Base-by-base conservation (phyloP, 2,888 invertebrate species). In the Parnassius glacialis region DNA sequence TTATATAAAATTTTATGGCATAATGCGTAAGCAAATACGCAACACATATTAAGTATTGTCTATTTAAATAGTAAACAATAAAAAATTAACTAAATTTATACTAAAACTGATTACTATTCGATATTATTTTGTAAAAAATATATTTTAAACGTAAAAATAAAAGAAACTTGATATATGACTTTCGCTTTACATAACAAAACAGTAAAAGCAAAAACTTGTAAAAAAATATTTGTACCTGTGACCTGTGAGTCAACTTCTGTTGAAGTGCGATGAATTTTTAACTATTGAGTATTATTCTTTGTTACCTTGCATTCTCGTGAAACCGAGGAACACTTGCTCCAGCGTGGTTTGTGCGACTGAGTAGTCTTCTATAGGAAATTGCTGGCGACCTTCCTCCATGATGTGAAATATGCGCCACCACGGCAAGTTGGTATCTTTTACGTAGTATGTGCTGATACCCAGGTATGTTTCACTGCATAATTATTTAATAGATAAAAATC, bases 331-430 rank as follows among this genome's bases (percentile, higher is more conserved):
- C 61, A 96, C 95, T 85, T 96, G 96, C 78, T 97, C 97, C 53
- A 97, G 87, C 1, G 95, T 95, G 0, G 96, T 96, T 82, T 96
- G 96, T 51, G 95, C 94, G 16, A 97, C 94, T 10, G 95, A 94
- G 80, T 97, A 97, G 80, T 96, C 96, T 70, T 95, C 95, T 52
- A 96, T 92, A 59, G 94, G 90, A 5, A 93, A 87, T n/a, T 75
- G 71, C 0, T 68, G 67, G 25, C 94, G 93, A 57, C 93, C 93
- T 0, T 80, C 74, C 75, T 96, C 95, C 92, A 96, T 93, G 3
- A 93, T 83, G 20, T 93, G 90, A 81, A 96, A 96, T 47, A 96
- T 92, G 50, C 89, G 81, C 70, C 95, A 94, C 95, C 95, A 95
- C 61, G 92, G 93, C 57, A 94, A 81, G 16, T 84, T 84, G 7